Evolutionary conservation across 2,113 vertebrate genomes (phyloP).

Genomic region (Brachypodius melanocephalos): DNA sequence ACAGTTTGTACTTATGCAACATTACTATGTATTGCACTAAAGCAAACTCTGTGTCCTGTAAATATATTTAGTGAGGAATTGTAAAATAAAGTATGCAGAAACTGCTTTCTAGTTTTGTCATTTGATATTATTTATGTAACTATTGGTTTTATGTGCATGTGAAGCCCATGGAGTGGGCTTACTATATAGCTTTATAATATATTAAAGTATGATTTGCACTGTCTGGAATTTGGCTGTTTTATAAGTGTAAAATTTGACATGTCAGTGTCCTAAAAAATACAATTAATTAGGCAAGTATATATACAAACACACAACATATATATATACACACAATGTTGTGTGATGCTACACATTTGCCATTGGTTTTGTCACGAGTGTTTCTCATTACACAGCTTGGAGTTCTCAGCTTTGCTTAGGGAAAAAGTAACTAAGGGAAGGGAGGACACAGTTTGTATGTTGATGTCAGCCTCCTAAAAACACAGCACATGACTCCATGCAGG

Average conservation of each 20-base stretch:
- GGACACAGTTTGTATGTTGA: no score
- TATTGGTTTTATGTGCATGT: neutral
- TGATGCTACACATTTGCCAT: neutral
- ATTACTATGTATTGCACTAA: constrained; percentile 96
- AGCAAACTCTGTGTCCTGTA: constrained; percentile 92
- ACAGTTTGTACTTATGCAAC: constrained; percentile 95
- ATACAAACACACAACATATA: no score
- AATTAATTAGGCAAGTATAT: neutral
- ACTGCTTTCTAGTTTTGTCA: constrained; percentile 43
- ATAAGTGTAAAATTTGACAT: neutral
- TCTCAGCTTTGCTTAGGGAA: neutral
- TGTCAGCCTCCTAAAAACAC: neutral
- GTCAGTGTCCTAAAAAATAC: neutral
- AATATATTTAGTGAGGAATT: constrained; percentile 93
- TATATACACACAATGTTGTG: neutral
- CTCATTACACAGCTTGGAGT: neutral
- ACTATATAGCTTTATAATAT: neutral
- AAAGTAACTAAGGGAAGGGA: neutral
- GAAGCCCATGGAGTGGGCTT: neutral
- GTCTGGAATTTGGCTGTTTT: constrained; percentile 26
- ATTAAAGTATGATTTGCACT: neutral
- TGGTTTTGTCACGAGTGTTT: neutral
- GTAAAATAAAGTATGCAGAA: constrained; percentile 80
- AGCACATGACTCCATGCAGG: fast-evolving
- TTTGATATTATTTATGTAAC: constrained; percentile 32